Conservation (phyloP, 2,797 vertebrate species). For the Oreonectes daqikongensis region DNA sequence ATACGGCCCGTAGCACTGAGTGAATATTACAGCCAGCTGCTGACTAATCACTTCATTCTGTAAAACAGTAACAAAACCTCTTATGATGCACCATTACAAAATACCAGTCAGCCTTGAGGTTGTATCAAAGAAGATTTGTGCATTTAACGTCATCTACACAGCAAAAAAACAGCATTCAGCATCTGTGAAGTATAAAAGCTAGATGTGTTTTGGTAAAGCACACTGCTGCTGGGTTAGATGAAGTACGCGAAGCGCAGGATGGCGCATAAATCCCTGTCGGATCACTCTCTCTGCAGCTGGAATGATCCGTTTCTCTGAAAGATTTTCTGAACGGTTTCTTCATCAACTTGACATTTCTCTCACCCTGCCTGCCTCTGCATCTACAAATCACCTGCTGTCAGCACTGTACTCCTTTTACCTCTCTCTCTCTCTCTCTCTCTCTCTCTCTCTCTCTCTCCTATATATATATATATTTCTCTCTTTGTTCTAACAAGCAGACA, state of each 20-base stretch:
- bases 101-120: background rate
- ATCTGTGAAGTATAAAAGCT: background rate
- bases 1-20: conserved; percentile 83
- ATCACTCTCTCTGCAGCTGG: conserved; percentile 36
- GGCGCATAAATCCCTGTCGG: conserved; percentile 38
- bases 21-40: conserved; percentile 80
- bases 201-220: conserved; percentile 17
- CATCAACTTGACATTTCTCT: conserved; percentile 48
- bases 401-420: conserved; percentile 3
- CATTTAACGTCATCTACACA: background rate
- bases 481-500: conserved; percentile 41
- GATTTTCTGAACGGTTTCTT: conserved; percentile 34
- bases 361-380: conserved; percentile 27
- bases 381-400: conserved; percentile 49
- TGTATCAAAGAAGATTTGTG: too few species aligned
- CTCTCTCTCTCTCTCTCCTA: conserved; percentile 13
- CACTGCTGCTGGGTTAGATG: conserved; percentile 15
- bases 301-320: conserved; percentile 46
- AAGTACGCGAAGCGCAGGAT: conserved; percentile 18
- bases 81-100: conserved; percentile 1
- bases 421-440: conserved; percentile 3
- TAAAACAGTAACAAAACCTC: conserved; percentile 36
- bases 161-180: background rate
- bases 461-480: conserved; percentile 35
- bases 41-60: conserved; percentile 84